Conservation (phyloP, 2,888 invertebrate genomes). For the Drosophila neonasuta region DNA sequence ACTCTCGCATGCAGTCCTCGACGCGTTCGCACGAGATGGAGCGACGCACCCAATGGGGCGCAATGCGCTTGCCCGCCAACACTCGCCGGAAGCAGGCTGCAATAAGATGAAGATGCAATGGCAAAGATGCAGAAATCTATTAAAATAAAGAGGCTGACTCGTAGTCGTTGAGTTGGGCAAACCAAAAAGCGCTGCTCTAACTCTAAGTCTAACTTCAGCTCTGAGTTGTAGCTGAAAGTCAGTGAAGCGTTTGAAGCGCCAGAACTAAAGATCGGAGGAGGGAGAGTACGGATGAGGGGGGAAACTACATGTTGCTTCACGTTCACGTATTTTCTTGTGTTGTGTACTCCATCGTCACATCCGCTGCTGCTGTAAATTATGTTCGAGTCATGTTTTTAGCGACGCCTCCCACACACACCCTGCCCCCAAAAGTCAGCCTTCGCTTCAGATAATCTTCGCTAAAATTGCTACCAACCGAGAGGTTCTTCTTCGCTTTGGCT, state of each 20-base stretch:
- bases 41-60: conserved; percentile 87
- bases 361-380: conserved; percentile 73
- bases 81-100: conserved; percentile 91
- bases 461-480: conserved; percentile 33
- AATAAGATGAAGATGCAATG: conserved; percentile 42
- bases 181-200: conserved; percentile 13
- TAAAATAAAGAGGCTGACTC: conserved; percentile 6
- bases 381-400: conserved; percentile 72
- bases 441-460: conserved; percentile 44
- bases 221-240: conserved; percentile 39
- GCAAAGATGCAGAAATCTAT: conserved; percentile 31
- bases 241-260: conserved; percentile 63
- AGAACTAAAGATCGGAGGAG: conserved; percentile 68
- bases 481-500: conserved; percentile 14
- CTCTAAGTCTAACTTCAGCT: not conserved
- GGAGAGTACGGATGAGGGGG: conserved; percentile 9
- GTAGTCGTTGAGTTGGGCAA: conserved; percentile 3
- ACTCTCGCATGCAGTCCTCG: conserved; percentile 89
- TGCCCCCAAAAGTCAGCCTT: conserved; percentile 27
- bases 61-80: conserved; percentile 88
- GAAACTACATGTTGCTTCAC: conserved; percentile 57
- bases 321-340: conserved; percentile 38
- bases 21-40: conserved; percentile 88
- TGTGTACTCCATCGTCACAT: conserved; percentile 55
- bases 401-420: conserved; percentile 8